Base-by-base conservation (phyloP, 2,888 invertebrate species). In the Cephus nigrinus region DNA sequence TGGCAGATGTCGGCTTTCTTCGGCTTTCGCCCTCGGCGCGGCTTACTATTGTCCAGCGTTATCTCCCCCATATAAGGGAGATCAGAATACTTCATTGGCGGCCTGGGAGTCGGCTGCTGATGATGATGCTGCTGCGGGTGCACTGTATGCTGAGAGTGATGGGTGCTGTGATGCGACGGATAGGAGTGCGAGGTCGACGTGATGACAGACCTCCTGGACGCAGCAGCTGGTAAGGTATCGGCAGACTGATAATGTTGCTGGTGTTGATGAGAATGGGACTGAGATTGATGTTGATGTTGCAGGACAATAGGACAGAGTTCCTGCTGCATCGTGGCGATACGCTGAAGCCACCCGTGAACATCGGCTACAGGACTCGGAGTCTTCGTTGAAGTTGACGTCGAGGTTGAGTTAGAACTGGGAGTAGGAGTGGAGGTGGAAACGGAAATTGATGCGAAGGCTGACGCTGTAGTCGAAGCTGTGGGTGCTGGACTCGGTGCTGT, bases 1-100 rank as follows among this genome's bases (percentile, higher is more conserved):
- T 97, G 97, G 83, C 97, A 97, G 83, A 98, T 98, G 88, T 97
- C 97, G 0, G 97, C 97, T 90, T 98, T 97, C 89, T 97, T 97
- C 0, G 97, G 98, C 88, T 98, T 98, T 31, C 97, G 93, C 0
- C 97, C 97, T 80, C 98, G 93, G 68, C 97, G 92, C 0, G 97
- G 97, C 85, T 97, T 96, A 23, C 96, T 96, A 91, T 97, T 97
- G 88, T 97, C 97, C 77, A 97, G 91, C 0, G 97, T 97, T 93
- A 97, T 97, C 90, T 97, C 97, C 0, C 97, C 97, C 97, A 97
- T 97, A 91, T 97, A 97, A 0, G 97, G 97, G 73, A 97, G 92
- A 87, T 97, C 97, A 73, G 96, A 95, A 88, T 96, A 97, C 73
- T 95, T 96, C 84, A 96, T 93, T 35, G 90, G 89, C 9, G 90